phyloP scores from a whole-genome alignment of 2,888 invertebrate genomes.

The Dysmachus trigonus region DNA sequence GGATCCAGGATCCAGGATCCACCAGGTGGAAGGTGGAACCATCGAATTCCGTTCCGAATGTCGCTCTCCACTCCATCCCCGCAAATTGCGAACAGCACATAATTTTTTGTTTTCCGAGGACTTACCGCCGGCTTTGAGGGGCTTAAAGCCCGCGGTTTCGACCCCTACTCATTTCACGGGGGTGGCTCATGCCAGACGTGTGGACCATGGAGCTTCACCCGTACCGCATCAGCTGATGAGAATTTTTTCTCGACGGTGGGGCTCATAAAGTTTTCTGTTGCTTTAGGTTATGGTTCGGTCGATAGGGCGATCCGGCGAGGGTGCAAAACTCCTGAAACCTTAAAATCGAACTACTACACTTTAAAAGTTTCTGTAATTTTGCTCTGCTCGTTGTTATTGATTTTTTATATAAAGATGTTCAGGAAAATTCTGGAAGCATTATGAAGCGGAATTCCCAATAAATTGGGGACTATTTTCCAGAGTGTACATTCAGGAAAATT shows the following conservation, averaged over 20 bases:
- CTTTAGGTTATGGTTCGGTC: conserved; percentile 22
- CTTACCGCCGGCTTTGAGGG: not conserved
- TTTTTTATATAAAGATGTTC: not conserved
- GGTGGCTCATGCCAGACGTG: not conserved
- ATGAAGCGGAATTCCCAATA: not conserved
- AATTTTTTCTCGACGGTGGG: not conserved
- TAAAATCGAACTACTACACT: not conserved
- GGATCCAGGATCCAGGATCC: no score
- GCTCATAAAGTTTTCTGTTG: conserved; percentile 15
- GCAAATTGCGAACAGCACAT: not conserved
- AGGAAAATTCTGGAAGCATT: not conserved
- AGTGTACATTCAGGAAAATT: no score
- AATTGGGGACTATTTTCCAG: not conserved
- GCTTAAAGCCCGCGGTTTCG: not conserved
- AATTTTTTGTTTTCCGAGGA: not conserved
- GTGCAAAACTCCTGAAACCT: not conserved
- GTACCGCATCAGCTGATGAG: not conserved
- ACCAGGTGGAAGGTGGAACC: not conserved
- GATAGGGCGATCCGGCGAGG: not conserved
- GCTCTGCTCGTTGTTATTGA: not conserved
- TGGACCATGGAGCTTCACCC: not conserved
- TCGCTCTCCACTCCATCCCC: not conserved
- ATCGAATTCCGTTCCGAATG: not conserved
- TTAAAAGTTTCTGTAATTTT: not conserved
- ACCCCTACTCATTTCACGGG: not conserved